Percentiles rank a stretch among this genome's conserved stretches.
Conservation (phyloP, 2,888 invertebrate species). For the Noctua janthe region DNA sequence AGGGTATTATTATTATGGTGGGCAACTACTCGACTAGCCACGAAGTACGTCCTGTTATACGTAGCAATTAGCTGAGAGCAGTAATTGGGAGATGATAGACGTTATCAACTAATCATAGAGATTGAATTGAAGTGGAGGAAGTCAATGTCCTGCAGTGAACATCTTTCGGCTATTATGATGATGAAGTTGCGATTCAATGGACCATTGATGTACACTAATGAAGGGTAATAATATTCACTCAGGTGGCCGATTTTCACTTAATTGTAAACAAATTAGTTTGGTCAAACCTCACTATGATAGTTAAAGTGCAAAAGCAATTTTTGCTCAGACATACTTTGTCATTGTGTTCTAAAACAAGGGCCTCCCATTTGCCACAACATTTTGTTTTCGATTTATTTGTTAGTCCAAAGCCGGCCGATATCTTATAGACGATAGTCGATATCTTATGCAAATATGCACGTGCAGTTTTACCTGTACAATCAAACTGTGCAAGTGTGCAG, state of each 20-base stretch:
- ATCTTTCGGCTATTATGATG: neutral
- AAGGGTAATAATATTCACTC: neutral
- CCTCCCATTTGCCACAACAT: neutral
- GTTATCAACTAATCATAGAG: neutral
- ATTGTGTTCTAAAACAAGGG: neutral
- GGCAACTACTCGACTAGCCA: slow-evolving; percentile 2
- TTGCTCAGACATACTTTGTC: neutral
- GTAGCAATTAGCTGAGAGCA: slow-evolving; percentile 12
- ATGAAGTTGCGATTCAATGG: neutral
- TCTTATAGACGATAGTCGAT: no score
- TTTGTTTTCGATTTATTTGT: neutral
- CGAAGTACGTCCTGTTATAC: neutral
- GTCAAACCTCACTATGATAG: neutral
- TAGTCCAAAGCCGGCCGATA: neutral
- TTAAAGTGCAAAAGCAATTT: neutral
- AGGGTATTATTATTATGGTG: slow-evolving; percentile 28
- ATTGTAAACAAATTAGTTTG: neutral
- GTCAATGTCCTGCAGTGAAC: neutral
- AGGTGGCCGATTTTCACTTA: neutral
- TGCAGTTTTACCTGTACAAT: no score
- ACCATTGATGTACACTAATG: neutral
- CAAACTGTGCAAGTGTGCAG: no score
- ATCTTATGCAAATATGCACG: no score
- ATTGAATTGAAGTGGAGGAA: neutral
- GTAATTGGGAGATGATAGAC: slow-evolving; percentile 14